Percentiles rank a stretch among this genome's conserved stretches.
phyloP scores from a whole-genome alignment of 2,797 vertebrate species.

The Coracias cyanogaster region DNA sequence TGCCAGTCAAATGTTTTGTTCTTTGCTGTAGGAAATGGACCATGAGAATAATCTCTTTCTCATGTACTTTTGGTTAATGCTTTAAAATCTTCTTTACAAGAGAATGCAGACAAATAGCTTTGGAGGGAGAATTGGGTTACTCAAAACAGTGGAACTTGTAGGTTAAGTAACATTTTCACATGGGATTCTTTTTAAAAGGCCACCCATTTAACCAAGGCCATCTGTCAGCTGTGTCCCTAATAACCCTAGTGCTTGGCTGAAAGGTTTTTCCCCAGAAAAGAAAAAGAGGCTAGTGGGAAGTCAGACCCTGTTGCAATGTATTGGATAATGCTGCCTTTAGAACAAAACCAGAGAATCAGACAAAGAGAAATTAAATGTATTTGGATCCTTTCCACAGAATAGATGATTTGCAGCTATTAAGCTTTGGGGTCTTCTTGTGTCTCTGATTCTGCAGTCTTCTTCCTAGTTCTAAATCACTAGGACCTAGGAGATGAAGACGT shows the following conservation, averaged over 20 bases:
- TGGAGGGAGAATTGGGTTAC: conserved; percentile 53
- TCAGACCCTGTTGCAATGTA: conserved; percentile 19
- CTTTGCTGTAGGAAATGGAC: conserved; percentile 63
- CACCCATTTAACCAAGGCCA: conserved; percentile 54
- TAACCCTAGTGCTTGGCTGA: conserved; percentile 23
- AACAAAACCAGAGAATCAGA: not conserved
- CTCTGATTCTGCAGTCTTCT: not conserved
- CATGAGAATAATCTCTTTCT: conserved; percentile 57
- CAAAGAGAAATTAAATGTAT: conserved; percentile 44
- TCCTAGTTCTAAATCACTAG: not conserved
- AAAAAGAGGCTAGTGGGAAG: conserved; percentile 41
- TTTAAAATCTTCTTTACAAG: conserved; percentile 77
- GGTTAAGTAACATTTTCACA: conserved; percentile 75
- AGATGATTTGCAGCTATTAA: conserved; percentile 36
- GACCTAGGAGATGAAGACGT: not conserved
- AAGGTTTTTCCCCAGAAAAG: conserved; percentile 45
- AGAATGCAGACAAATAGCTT: conserved; percentile 68
- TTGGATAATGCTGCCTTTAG: conserved; percentile 24
- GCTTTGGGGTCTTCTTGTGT: not conserved
- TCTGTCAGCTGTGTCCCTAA: conserved; percentile 50
- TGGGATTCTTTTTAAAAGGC: conserved; percentile 67
- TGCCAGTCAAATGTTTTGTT: conserved; percentile 30
- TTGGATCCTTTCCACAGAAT: conserved; percentile 6
- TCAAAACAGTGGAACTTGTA: conserved; percentile 62
- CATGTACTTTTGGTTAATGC: conserved; percentile 76